Conservation (phyloP, 2,888 invertebrate genomes). For the Phengaris alcon region DNA sequence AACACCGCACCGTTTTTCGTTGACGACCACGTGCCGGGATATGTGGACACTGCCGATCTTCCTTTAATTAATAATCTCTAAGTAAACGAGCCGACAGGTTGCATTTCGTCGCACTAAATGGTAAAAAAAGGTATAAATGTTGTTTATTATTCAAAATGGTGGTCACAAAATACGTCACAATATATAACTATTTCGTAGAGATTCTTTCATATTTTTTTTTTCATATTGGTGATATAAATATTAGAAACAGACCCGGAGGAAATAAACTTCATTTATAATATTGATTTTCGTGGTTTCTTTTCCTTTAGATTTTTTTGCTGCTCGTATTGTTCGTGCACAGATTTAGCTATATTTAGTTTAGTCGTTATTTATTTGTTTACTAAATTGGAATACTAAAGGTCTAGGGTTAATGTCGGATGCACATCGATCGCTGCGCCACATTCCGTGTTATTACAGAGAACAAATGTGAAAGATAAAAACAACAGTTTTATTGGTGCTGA, state of each 20-base stretch:
- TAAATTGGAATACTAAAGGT: constrained; percentile 4
- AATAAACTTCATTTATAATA: too few relatives aligned
- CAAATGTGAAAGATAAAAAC: constrained; percentile 36
- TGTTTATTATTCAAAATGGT: background rate
- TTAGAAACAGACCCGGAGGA: too few relatives aligned
- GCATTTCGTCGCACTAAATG: background rate
- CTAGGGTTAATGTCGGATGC: background rate
- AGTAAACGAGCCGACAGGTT: background rate
- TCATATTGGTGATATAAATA: too few relatives aligned
- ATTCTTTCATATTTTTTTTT: too few relatives aligned
- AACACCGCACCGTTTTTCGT: too few relatives aligned
- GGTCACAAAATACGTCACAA: too few relatives aligned
- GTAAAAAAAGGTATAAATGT: background rate
- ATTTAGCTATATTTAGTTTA: background rate
- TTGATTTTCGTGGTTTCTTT: background rate
- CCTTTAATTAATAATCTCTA: background rate
- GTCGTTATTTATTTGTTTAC: constrained; percentile 15
- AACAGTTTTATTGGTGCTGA: constrained; percentile 36
- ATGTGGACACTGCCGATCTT: background rate
- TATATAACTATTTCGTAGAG: too few relatives aligned
- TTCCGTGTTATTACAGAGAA: constrained; percentile 32
- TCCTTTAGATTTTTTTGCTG: background rate
- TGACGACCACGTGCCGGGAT: too few relatives aligned
- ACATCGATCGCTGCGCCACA: constrained; percentile 30
- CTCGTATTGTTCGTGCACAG: background rate